Evolutionary conservation across 2,888 invertebrate genomes (phyloP).

Genomic region (Ischnura elegans): DNA sequence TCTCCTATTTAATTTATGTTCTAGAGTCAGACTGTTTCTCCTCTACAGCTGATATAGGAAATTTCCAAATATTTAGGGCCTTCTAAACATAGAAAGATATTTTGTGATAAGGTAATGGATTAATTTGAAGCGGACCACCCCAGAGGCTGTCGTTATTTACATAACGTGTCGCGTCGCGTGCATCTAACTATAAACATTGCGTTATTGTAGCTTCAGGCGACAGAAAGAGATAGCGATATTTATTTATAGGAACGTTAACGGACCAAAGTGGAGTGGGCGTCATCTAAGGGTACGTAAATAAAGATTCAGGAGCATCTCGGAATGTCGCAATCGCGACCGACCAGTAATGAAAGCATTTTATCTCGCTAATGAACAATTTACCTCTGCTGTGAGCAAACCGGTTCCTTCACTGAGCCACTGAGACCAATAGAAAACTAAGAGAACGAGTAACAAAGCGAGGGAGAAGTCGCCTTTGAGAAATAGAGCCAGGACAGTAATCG

Average conservation of each 20-base stretch:
- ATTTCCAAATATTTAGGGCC: no score
- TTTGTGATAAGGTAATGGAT: no score
- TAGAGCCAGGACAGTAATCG: no score
- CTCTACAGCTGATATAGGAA: no score
- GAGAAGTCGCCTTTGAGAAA: no score
- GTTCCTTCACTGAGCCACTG: no score
- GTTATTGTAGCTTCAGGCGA: conserved; percentile 21
- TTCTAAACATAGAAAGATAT: no score
- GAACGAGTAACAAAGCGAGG: no score
- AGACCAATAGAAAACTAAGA: no score
- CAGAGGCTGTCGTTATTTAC: neutral
- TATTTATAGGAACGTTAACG: conserved; percentile 56
- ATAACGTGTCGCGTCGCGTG: conserved; percentile 16
- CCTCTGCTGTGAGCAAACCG: neutral
- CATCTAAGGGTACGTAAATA: conserved; percentile 52
- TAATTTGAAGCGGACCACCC: neutral
- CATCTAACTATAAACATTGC: neutral
- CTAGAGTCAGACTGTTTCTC: no score
- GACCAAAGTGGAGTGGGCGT: conserved; percentile 34
- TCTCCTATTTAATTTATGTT: no score
- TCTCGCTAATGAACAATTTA: neutral
- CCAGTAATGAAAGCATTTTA: conserved; percentile 2
- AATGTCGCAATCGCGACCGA: conserved; percentile 5
- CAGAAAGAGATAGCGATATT: conserved; percentile 38
- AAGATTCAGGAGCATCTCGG: neutral